Base-by-base conservation (phyloP, 2,888 invertebrate species). In the Drosophila infuscata region DNA sequence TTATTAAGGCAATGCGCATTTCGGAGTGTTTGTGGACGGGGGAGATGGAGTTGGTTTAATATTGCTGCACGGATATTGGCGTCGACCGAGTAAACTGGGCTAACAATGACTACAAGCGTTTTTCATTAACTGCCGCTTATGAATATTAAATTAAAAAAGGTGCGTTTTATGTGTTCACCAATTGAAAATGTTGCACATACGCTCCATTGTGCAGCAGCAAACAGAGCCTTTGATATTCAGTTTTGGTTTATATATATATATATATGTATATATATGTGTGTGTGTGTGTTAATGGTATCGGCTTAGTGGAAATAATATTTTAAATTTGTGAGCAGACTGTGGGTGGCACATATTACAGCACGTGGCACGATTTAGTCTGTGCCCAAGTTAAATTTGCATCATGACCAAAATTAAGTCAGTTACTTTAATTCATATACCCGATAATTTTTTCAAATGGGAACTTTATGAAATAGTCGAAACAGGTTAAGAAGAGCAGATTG, bases 61-160 rank as follows among this genome's bases (percentile, higher is more conserved):
- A 74, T 64, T 64, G 64, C 62, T 46, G 58, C 52, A 56, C 57
- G 53, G 49, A 64, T 72, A 76, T 72, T 76, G 71, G 71, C 58
- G 49, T 33, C 56, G 30, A 36, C 30, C 43, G 29, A 20, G 12
- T 15, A 20, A 20, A 36, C 49, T 33, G 59, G 52, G 54, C 73
- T 70, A 59, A 67, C 67, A 73, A 78, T 76, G 77, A 76, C 77
- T 81, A 74, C 75, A 84, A 88, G 84, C 87, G 87, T 79, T 87
- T 88, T 88, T 87, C 87, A 88, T 88, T 88, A 88, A 84, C 84
- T 87, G 75, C 79, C 75, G 70, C 84, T 88, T 87, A 87, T 88
- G 87, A 88, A 88, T 88, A 87, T 87, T 84, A 87, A 88, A 88
- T 88, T 84, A 74, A 82, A 88, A 85, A 88, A 88, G 73, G 60